A percentile compares a stretch with the other conserved stretches of the same genome.
These are phyloP conservation scores for Oryctes rhinoceros DNA, from an alignment of 1,140 invertebrate genomes.

Conservation along the genomic window DNA sequence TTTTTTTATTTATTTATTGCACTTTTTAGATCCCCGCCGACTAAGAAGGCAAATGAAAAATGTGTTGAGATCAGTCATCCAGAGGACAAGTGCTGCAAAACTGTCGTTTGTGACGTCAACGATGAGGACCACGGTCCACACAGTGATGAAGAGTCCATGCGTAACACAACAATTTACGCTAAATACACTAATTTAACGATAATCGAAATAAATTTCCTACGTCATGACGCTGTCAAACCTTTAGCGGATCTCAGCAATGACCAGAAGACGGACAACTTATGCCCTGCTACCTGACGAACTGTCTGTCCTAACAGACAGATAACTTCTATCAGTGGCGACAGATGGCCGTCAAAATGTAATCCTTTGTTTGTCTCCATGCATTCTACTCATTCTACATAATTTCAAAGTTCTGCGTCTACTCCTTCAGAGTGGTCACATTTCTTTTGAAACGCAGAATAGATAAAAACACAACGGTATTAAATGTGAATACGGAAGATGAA, in stretches of 20 bases:
- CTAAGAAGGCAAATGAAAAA: constrained; percentile 67
- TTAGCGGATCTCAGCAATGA: constrained; percentile 60
- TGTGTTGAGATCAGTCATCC: constrained; percentile 79
- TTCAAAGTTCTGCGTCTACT: no score
- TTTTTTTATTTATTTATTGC: no score
- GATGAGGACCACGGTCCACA: constrained; percentile 72
- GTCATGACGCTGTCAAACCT: constrained; percentile 53
- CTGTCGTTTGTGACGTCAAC: constrained; percentile 83
- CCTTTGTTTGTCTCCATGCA: no score
- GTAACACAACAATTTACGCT: constrained; percentile 57
- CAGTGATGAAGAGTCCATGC: constrained; percentile 54
- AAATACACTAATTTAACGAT: constrained; percentile 58
- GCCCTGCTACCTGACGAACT: constrained; percentile 58
- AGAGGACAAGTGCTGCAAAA: constrained; percentile 83
- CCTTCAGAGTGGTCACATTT: no score
- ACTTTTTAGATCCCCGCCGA: constrained; percentile 65
- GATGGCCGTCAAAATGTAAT: no score
- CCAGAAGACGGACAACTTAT: constrained; percentile 58
- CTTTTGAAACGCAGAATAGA: no score
- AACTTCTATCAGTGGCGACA: no score
- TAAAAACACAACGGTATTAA: no score
- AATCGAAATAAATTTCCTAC: constrained; percentile 58
- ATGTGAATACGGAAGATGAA: no score
- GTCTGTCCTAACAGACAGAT: no score
- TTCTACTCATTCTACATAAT: no score